Evolutionary conservation across 1,140 invertebrate species (phyloP).

Genomic region (Monochamus saltuarius): DNA sequence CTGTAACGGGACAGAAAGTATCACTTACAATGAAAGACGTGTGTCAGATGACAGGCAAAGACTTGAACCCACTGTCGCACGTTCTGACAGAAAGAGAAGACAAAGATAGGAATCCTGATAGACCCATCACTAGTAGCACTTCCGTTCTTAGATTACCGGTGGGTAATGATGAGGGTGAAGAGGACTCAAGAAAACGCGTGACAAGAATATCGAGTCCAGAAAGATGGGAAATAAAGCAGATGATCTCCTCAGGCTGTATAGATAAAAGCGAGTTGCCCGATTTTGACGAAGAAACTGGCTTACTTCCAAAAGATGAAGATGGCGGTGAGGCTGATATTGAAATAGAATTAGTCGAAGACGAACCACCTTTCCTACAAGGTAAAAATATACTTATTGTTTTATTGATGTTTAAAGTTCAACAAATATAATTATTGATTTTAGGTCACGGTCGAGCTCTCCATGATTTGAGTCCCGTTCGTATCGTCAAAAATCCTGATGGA

Average conservation of each 20-base stretch:
- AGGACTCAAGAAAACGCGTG: conserved; percentile 77
- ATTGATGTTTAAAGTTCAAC: too few species aligned
- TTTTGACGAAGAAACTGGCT: conserved; percentile 87
- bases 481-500: conserved; percentile 99
- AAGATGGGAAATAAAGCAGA: conserved; percentile 86
- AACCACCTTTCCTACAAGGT: conserved; percentile 90
- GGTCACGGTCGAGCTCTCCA: conserved; percentile 83
- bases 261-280: conserved; percentile 88
- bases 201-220: conserved; percentile 96
- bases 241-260: conserved; percentile 82
- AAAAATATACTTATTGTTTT: too few species aligned
- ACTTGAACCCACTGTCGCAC: conserved; percentile 85
- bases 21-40: conserved; percentile 99
- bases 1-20: conserved; percentile 89
- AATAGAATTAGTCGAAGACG: conserved; percentile 98
- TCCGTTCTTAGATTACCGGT: conserved; percentile 70
- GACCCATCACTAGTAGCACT: conserved; percentile 61
- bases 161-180: conserved; percentile 65
- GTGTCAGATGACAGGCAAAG: conserved; percentile 90
- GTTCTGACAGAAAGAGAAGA: conserved; percentile 65
- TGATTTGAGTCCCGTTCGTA: conserved; percentile 92
- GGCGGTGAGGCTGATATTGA: conserved; percentile 97
- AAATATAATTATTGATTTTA: not conserved
- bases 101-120: conserved; percentile 81
- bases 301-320: conserved; percentile 84